phyloP scores from a whole-genome alignment of 2,888 invertebrate species.

The Mesochorus sp. region DNA sequence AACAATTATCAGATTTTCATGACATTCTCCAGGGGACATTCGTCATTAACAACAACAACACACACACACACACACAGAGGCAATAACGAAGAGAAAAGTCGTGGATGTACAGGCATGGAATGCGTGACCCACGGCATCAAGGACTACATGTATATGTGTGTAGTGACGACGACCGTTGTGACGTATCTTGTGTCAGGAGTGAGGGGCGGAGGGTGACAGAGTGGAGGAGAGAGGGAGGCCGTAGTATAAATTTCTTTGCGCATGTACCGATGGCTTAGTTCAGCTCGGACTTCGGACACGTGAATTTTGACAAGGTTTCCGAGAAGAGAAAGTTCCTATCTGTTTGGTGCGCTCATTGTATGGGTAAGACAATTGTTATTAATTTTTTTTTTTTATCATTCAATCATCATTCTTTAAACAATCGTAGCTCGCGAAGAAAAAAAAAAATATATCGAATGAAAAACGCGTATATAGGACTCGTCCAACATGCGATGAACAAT shows the following conservation, averaged over 20 bases:
- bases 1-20: too few species aligned
- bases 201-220: background rate
- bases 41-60: too few species aligned
- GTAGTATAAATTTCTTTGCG: conserved; percentile 74
- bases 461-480: too few species aligned
- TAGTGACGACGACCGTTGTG: conserved; percentile 39
- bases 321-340: conserved; percentile 79
- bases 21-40: too few species aligned
- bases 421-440: background rate
- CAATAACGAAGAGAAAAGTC: too few species aligned
- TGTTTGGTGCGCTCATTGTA: conserved; percentile 82
- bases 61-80: too few species aligned
- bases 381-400: background rate
- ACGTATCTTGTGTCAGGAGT: conserved; percentile 30
- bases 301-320: conserved; percentile 68
- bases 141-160: conserved; percentile 38
- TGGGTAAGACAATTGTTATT: too few species aligned
- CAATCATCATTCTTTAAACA: background rate
- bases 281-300: conserved; percentile 78
- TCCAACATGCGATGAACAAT: conserved; percentile 44
- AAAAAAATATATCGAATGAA: background rate
- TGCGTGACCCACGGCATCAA: conserved; percentile 32
- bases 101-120: background rate
- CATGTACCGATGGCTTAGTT: conserved; percentile 74
- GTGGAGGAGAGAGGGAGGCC: conserved; percentile 49